A percentile compares a stretch with the other conserved stretches of the same genome.
These are phyloP conservation scores for Zingel zingel DNA, from an alignment of 2,113 vertebrate species.

Conservation along the genomic window DNA sequence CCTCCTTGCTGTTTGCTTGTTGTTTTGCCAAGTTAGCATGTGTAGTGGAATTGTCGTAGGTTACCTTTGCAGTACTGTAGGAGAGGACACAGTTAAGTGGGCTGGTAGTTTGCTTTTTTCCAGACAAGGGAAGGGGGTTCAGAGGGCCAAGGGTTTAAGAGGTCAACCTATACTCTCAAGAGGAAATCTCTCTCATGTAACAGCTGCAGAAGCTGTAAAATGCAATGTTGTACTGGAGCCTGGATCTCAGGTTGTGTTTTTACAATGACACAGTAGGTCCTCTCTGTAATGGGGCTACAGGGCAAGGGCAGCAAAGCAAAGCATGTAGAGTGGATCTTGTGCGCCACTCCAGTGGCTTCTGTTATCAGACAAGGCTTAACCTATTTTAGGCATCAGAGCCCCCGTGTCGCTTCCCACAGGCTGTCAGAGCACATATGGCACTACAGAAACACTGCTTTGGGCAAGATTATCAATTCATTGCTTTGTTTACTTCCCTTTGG, in stretches of 20 bases:
- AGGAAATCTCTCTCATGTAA: background rate
- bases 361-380: slow-evolving; percentile 57
- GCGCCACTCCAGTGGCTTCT: slow-evolving; percentile 41
- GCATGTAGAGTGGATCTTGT: slow-evolving; percentile 28
- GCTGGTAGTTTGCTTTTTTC: too few relatives aligned
- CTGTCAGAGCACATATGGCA: slow-evolving; percentile 67
- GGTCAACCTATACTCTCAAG: too few relatives aligned
- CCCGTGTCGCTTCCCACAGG: slow-evolving; percentile 63
- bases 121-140: too few relatives aligned
- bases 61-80: too few relatives aligned
- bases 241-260: slow-evolving; percentile 31
- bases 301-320: slow-evolving; percentile 25
- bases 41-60: too few relatives aligned
- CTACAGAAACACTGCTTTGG: slow-evolving; percentile 57
- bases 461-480: slow-evolving; percentile 61
- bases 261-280: slow-evolving; percentile 8
- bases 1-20: too few relatives aligned
- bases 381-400: slow-evolving; percentile 75
- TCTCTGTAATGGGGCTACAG: slow-evolving; percentile 15
- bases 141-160: too few relatives aligned
- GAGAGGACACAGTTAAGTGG: too few relatives aligned
- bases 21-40: too few relatives aligned
- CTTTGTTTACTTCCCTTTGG: slow-evolving; percentile 53
- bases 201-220: background rate
- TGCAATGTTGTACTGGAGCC: background rate